Percentiles rank a stretch among this genome's conserved stretches.
Evolutionary conservation across 2,888 invertebrate genomes (phyloP).

Genomic region (Mayetiola destructor): DNA sequence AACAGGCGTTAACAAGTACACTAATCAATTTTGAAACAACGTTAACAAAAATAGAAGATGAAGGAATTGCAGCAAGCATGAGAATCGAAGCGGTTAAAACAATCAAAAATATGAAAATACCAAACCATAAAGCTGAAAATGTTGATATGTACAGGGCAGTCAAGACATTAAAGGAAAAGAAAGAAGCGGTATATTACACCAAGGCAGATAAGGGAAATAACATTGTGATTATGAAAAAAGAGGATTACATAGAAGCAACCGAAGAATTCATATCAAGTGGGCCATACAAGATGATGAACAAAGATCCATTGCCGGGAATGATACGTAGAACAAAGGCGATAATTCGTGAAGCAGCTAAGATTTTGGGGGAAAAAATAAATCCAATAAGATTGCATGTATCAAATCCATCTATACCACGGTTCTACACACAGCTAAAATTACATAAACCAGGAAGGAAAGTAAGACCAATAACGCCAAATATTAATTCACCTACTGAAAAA

Average conservation of each 20-base stretch:
- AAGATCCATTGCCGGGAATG: background rate
- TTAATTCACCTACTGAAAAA: background rate
- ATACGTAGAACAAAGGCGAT: background rate
- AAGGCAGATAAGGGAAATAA: conserved; percentile 4
- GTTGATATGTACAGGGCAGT: background rate
- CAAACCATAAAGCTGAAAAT: background rate
- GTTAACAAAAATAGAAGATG: background rate
- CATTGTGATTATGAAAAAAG: background rate
- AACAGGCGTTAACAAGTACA: background rate
- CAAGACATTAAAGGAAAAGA: background rate
- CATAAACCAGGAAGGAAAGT: background rate
- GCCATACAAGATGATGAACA: background rate
- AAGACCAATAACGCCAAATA: background rate
- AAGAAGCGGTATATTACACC: background rate
- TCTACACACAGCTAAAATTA: background rate
- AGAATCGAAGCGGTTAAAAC: background rate
- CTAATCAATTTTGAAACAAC: background rate
- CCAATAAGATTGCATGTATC: background rate
- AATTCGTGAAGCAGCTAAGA: background rate
- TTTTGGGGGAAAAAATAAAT: background rate
- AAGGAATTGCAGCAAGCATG: background rate
- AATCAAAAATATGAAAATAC: background rate
- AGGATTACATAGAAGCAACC: background rate
- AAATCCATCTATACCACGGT: background rate
- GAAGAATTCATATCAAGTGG: background rate